Evolutionary conservation across 64 coral and sea anemone genomes (phyloP), one percentile per base, ranked within the genome.

Genomic region (Stylophora pistillata): DNA sequence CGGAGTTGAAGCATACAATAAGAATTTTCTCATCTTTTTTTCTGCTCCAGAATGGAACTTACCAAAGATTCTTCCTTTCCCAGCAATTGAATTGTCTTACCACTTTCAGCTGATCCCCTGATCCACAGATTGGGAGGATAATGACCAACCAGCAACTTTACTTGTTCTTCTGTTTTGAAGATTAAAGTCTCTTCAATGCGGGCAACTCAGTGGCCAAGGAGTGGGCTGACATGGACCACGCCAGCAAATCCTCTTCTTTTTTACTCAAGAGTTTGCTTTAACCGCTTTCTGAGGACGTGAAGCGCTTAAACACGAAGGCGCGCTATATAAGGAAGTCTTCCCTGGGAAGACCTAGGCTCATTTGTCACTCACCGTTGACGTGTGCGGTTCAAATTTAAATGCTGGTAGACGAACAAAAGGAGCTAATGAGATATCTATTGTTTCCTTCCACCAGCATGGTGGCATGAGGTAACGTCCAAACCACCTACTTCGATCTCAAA

Each of bases 71-170:
- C 65, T 2, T 87, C 93, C 74, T 94, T 94, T 10, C 90, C 74
- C 13, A 66, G 30, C 3, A 94, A 26, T 1, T 90, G 55, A 55
- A 71, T 74, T 10, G 93, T 94, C 26, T 94, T 94, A 6, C 93
- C 93, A 74, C 93, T 94, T 3, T 88, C 93, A 5, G 93, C 93
- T 21, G 93, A 88, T 4, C 93, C 93, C 30, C 82, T 86, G n/a
- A 94, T 86, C 93, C 93, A 94, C 26, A 60, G 76, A 21, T 86
- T 13, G 2, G 82, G 23, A 21, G 63, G 27, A 7, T 74, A 58
- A 84, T 69, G 37, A 47, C 37, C n/a, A 21, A 79, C 71, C 33
- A 89, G 28, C 9, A 68, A 55, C 29, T 81, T 15, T 15, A 90
- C 37, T 16, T 94, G 93, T 20, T 52, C 31, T 25, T 0, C n/a